Percentiles rank a stretch among this genome's conserved stretches.
phyloP scores from a whole-genome alignment of 1,140 invertebrate genomes.

The Elysia chlorotica region DNA sequence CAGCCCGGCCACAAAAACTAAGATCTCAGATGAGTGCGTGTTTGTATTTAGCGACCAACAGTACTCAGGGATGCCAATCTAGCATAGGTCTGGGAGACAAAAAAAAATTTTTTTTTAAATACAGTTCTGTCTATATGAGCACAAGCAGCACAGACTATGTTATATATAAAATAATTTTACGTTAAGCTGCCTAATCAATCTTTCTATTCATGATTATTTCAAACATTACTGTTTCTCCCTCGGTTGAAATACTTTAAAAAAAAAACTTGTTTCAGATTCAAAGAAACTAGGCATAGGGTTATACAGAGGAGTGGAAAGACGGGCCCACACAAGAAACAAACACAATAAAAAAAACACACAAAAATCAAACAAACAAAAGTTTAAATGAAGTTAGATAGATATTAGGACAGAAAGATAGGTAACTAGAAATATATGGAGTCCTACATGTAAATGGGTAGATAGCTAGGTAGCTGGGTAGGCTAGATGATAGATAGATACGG shows the following conservation, averaged over 20 bases:
- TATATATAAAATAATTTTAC: too few species aligned
- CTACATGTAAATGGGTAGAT: too few species aligned
- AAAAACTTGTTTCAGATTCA: background rate
- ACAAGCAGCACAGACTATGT: too few species aligned
- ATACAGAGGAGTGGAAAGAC: too few species aligned
- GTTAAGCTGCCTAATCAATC: background rate
- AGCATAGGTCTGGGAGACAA: too few species aligned
- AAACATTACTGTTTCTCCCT: background rate
- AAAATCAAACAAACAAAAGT: background rate
- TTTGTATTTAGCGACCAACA: too few species aligned
- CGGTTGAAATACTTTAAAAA: background rate
- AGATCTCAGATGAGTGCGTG: too few species aligned
- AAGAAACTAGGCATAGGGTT: constrained; percentile 4
- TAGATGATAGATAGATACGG: background rate
- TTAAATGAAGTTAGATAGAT: background rate
- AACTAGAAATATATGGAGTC: background rate
- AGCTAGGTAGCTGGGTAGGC: background rate
- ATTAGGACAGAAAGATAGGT: background rate
- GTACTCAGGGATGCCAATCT: too few species aligned
- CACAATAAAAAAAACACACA: background rate
- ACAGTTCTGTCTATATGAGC: too few species aligned
- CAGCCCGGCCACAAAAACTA: too few species aligned
- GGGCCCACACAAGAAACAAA: background rate
- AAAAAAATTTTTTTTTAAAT: too few species aligned
- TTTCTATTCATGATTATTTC: background rate